Percentiles rank a stretch among this genome's conserved stretches.
Conservation (phyloP, 2,888 invertebrate species). For the Platycheirus albimanus region DNA sequence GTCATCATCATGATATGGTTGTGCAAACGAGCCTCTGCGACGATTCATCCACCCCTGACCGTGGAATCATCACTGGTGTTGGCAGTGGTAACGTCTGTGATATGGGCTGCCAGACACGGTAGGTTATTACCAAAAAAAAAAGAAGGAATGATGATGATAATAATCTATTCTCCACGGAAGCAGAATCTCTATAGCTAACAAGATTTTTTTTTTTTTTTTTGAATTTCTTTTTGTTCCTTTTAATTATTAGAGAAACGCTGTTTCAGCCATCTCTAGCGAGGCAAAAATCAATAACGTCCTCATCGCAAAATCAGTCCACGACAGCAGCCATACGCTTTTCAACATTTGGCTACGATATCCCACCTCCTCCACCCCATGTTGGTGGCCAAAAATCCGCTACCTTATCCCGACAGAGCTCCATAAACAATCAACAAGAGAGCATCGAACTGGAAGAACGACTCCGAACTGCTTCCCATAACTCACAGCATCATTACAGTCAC, state of each 20-base stretch:
- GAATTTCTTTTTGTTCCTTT: conserved; percentile 78
- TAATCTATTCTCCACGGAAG: neutral
- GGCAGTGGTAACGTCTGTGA: conserved; percentile 85
- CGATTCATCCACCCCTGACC: conserved; percentile 74
- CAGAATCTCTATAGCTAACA: neutral
- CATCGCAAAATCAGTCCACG: conserved; percentile 77
- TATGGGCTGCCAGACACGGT: conserved; percentile 92
- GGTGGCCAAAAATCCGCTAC: conserved; percentile 68
- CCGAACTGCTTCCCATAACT: conserved; percentile 76
- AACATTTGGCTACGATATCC: conserved; percentile 82
- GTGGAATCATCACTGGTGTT: conserved; percentile 42
- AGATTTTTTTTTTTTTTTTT: conserved; percentile 22
- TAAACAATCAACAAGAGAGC: conserved; percentile 76
- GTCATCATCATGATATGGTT: conserved; percentile 81
- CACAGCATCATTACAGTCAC: conserved; percentile 74
- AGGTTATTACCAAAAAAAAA: conserved; percentile 83
- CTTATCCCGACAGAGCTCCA: conserved; percentile 77
- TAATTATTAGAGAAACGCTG: conserved; percentile 80
- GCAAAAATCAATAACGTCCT: conserved; percentile 81
- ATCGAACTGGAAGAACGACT: conserved; percentile 81
- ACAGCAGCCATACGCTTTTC: conserved; percentile 80
- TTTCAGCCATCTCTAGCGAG: conserved; percentile 79
- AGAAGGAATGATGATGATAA: no score
- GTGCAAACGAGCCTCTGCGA: conserved; percentile 80
- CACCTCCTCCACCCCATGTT: conserved; percentile 74